Base-by-base conservation (phyloP, 2,113 vertebrate genomes). In the Antechinus flavipes region DNA sequence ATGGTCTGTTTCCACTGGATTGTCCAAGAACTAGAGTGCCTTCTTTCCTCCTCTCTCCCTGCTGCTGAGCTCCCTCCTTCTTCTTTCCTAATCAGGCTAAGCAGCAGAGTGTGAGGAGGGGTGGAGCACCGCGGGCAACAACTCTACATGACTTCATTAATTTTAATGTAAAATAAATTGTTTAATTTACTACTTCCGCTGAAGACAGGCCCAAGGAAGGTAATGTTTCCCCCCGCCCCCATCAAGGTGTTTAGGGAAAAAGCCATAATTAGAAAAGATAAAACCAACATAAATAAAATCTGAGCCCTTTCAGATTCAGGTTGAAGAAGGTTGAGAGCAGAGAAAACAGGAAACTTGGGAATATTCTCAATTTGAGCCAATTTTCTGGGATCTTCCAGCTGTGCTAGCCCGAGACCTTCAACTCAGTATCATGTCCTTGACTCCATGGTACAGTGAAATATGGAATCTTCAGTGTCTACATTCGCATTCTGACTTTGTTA, bases 161-260 rank as follows among this genome's bases (percentile, higher is more conserved):
- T 93, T 94, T 55, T 56, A 93, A 89, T 55, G 46, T 54, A 91
- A 96, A 93, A 30, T 76, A 93, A 96, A 96, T 56, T 90, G 91
- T 47, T 94, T 91, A 9, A 94, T 94, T 91, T 91, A 95, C 53
- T 97, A 9, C 47, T 97, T 91, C 54, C 24, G 16, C 0, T 14
- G 47, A 89, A 95, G 61, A 95, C 91, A n/a, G 26, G n/a, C 53
- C 95, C 89, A 90, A 95, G 50, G 84, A 91, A 93, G 50, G 52
- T 95, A 19, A n/a, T 35, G 19, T 89, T 91, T 90, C n/a, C 93
- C 93, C 92, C 90, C 92, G 90, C n/a, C 93, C 93, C 92, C 90
- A 91, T 53, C 26, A 84, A 92, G 89, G 90, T 42, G 91, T 96
- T 42, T 92, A 92, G 95, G 91, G 94, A 89, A 96, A 95, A 91